Evolutionary conservation across 2,113 vertebrate species (phyloP), one percentile per base, ranked within the genome.

Genomic region (Cephalopterus ornatus): DNA sequence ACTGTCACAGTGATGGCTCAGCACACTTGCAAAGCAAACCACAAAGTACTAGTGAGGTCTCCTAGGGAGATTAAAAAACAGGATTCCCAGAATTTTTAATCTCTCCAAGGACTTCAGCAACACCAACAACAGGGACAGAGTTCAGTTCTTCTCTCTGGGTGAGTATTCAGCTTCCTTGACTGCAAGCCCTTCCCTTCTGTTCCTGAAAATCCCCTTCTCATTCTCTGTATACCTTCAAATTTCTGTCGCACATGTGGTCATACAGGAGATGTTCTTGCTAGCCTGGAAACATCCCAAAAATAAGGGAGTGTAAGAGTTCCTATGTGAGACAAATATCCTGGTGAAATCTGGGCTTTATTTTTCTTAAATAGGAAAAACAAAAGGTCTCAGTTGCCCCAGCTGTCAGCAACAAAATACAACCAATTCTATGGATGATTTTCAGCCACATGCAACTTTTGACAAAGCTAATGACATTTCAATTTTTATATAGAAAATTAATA

Each of bases 231-330:
- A 37, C 8, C 7, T 65, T 89, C 49, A 75, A 28, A 84, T 35
- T 39, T 61, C 46, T 80, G 21, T 28, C n/a, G 12, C 41, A 79
- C 65, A 56, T 37, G 22, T 35, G 37, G 5, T 30, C 2, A 1
- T 62, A 28, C 5, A 63, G 61, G 27, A 70, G 26, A 41, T 41
- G 12, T 24, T 74, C 21, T 70, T 58, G 59, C 11, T 67, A 56
- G 62, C 8, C 13, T 67, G 32, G 16, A 80, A 71, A 65, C 17
- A 41, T 7, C 19, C 9, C 10, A 7, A 81, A 84, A 30, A 33
- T 1, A 53, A 3, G 1, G 2, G 13, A 53, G 32, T 58, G 9
- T 46, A 61, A 70, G 8, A 0, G 0, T 41, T 75, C 20, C 16
- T 55, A 2, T 30, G 17, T 12, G 28, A 81, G 21, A 68, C 4